Evolutionary conservation across 2,113 vertebrate genomes (phyloP).

Genomic region (Eulacestoma nigropectus): DNA sequence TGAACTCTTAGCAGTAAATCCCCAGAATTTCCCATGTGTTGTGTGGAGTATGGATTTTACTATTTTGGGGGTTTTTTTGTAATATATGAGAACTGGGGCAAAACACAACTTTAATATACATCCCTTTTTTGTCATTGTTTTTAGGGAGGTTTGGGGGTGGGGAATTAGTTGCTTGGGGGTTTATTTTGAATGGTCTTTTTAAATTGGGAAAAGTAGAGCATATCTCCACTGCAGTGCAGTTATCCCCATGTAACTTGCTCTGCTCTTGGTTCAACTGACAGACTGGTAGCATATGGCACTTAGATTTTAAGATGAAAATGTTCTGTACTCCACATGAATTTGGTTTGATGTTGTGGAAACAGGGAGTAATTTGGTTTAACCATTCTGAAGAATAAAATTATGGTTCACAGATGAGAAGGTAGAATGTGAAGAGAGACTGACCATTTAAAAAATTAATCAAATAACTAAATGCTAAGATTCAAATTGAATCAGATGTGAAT

Average conservation of each 20-base stretch:
- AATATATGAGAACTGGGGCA: neutral
- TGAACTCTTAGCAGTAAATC: neutral
- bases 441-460: neutral
- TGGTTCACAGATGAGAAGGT: neutral
- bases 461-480: neutral
- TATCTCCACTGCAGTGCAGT: neutral
- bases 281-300: neutral
- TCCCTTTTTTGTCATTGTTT: neutral
- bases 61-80: neutral
- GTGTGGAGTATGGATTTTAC: neutral
- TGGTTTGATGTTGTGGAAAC: neutral
- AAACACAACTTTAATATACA: neutral
- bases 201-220: neutral
- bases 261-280: neutral
- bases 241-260: neutral
- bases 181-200: neutral
- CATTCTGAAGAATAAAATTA: neutral
- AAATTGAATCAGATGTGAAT: neutral
- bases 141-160: accelerated
- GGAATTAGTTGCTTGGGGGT: neutral
- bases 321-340: neutral
- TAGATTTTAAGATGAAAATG: neutral
- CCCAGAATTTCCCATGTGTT: neutral
- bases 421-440: neutral
- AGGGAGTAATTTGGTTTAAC: neutral